A percentile compares a stretch with the other conserved stretches of the same genome.
Conservation (phyloP, 2,113 vertebrate genomes). For the Ifrita kowaldi region DNA sequence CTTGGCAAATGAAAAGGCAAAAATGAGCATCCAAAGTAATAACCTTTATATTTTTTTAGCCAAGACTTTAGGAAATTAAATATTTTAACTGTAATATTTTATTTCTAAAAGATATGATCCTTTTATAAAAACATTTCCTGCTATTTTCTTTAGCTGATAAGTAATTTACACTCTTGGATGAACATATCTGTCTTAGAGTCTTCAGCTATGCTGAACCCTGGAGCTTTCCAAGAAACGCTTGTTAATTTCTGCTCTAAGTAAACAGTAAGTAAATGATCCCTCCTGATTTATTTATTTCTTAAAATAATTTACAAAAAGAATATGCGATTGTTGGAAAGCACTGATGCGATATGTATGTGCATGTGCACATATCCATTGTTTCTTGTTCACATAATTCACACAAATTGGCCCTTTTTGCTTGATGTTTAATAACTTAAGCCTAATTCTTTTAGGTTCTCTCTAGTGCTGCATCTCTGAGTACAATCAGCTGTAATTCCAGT, state of each 20-base stretch:
- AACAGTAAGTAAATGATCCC: slow-evolving; percentile 50
- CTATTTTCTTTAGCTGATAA: slow-evolving; percentile 35
- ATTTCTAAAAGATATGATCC: not conserved
- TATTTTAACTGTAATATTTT: not conserved
- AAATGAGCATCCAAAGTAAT: not conserved
- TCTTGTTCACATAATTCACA: slow-evolving; percentile 18
- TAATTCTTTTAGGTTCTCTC: not conserved
- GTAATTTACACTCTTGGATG: slow-evolving; percentile 40
- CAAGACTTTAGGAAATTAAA: not conserved
- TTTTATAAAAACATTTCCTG: slow-evolving; percentile 32
- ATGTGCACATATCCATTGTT: slow-evolving; percentile 28
- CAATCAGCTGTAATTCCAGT: not conserved
- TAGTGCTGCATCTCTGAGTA: not conserved
- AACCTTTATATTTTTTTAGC: not conserved
- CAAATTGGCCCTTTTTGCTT: slow-evolving; percentile 23
- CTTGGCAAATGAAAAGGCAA: not conserved
- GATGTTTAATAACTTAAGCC: not conserved
- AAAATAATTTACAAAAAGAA: slow-evolving; percentile 50
- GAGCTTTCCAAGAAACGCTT: slow-evolving; percentile 43
- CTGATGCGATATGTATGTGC: slow-evolving; percentile 21
- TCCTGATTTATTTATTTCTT: slow-evolving; percentile 50
- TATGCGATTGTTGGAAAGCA: slow-evolving; percentile 54
- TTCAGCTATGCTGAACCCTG: slow-evolving; percentile 36
- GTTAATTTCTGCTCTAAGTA: slow-evolving; percentile 51
- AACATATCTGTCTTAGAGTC: slow-evolving; percentile 22